Evolutionary conservation across 1,140 invertebrate genomes (phyloP).

Genomic region (Tribolium madens): DNA sequence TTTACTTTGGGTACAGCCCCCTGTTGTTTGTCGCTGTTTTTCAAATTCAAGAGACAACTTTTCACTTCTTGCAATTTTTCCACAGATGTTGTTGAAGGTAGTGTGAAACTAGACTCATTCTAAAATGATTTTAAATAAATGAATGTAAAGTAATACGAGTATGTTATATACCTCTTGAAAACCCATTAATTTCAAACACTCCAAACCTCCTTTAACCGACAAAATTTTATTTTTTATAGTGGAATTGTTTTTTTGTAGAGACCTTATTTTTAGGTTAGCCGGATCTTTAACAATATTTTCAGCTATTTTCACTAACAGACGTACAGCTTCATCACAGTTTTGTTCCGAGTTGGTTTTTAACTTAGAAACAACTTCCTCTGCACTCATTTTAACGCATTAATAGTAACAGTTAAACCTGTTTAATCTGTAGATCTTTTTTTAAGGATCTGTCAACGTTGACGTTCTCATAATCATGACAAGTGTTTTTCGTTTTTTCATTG

Average conservation of each 20-base stretch:
- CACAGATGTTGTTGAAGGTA: conserved; percentile 42
- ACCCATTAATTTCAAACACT: conserved; percentile 60
- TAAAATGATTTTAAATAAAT: conserved; percentile 47
- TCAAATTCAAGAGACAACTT: conserved; percentile 37
- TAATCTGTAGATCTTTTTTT: not conserved
- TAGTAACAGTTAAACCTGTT: not conserved
- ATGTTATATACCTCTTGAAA: conserved; percentile 59
- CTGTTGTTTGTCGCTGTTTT: conserved; percentile 3
- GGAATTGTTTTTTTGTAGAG: conserved; percentile 59
- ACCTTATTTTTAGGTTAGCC: conserved; percentile 57
- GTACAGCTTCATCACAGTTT: conserved; percentile 49
- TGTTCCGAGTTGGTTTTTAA: conserved; percentile 48
- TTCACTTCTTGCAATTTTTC: conserved; percentile 43
- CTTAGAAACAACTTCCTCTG: conserved; percentile 49
- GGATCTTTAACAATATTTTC: conserved; percentile 60
- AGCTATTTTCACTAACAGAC: conserved; percentile 59
- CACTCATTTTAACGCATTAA: conserved; percentile 40
- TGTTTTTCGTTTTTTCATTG: not conserved
- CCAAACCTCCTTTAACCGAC: conserved; percentile 53
- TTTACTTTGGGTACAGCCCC: conserved; percentile 1
- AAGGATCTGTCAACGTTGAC: not conserved
- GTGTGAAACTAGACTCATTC: conserved; percentile 47
- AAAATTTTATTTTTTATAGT: conserved; percentile 58
- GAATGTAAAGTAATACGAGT: conserved; percentile 20
- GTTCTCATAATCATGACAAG: not conserved